Percentiles rank a stretch among this genome's conserved stretches.
Evolutionary conservation across 2,797 vertebrate genomes (phyloP).

Genomic region (Sternarchorhynchus goeldii): DNA sequence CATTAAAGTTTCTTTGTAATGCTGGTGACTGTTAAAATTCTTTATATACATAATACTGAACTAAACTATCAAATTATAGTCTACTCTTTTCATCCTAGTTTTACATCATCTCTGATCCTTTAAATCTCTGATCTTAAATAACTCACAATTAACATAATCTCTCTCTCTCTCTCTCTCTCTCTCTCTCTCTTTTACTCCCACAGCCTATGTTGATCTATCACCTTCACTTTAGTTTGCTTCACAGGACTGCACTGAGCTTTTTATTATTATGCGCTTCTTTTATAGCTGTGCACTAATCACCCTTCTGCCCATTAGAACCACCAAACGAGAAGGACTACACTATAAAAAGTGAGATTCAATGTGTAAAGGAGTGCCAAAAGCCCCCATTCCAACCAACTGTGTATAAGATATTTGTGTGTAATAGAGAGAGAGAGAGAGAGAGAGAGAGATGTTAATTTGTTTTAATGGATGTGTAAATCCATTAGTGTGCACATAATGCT

Average conservation of each 20-base stretch:
- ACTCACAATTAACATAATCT: neutral
- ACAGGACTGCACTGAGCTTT: neutral
- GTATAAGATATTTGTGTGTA: neutral
- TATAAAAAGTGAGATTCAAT: slow-evolving; percentile 9
- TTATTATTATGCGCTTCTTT: neutral
- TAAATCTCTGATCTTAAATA: neutral
- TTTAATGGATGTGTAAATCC: too few species aligned
- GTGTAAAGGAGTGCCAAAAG: slow-evolving; percentile 17
- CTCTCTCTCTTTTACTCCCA: neutral
- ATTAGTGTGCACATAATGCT: too few species aligned
- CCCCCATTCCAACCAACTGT: neutral
- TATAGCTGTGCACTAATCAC: slow-evolving; percentile 19
- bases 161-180: neutral
- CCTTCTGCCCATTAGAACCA: neutral
- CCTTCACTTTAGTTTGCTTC: too few species aligned
- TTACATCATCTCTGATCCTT: neutral
- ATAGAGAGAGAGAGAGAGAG: neutral
- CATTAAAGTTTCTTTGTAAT: too few species aligned
- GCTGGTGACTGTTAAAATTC: too few species aligned
- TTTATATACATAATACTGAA: too few species aligned
- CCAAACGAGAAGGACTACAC: slow-evolving; percentile 29
- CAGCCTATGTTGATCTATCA: neutral
- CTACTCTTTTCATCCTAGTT: neutral
- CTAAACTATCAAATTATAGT: neutral
- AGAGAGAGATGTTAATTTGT: neutral